Conservation (phyloP, 1,140 invertebrate species). For the Whitmania pigra region DNA sequence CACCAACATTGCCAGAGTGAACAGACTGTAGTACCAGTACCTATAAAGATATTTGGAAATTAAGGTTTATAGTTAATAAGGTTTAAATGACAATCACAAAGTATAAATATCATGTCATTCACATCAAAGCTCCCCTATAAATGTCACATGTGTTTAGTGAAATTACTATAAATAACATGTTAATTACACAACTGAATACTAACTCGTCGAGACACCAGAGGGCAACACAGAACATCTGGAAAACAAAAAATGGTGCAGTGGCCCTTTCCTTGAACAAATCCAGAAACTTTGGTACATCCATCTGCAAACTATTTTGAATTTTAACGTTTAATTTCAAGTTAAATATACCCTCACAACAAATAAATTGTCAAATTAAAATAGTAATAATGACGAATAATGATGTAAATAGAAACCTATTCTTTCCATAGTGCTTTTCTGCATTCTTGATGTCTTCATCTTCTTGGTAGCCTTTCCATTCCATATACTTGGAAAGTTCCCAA, state of each 20-base stretch:
- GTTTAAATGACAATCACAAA: background rate
- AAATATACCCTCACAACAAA: background rate
- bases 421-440: conserved; percentile 69
- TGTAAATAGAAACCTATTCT: conserved; percentile 61
- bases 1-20: conserved; percentile 91
- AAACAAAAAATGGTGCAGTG: conserved; percentile 95
- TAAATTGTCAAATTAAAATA: background rate
- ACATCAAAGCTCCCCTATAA: too few species aligned
- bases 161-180: background rate
- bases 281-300: conserved; percentile 87
- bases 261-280: conserved; percentile 93
- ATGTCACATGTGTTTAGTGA: conserved; percentile 51
- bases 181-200: background rate
- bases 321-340: background rate
- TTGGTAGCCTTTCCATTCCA: conserved; percentile 71
- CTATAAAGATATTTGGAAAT: background rate
- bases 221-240: conserved; percentile 85
- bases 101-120: conserved; percentile 28
- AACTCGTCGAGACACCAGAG: conserved; percentile 92
- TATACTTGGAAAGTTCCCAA: conserved; percentile 58
- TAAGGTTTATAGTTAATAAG: too few species aligned
- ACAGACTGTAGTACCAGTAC: conserved; percentile 77
- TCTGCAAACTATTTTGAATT: conserved; percentile 52
- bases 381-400: background rate
- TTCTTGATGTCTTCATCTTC: conserved; percentile 62